Evolutionary conservation across 1,140 invertebrate genomes (phyloP), one percentile per base, ranked within the genome.

Genomic region (Drosophila leontia): DNA sequence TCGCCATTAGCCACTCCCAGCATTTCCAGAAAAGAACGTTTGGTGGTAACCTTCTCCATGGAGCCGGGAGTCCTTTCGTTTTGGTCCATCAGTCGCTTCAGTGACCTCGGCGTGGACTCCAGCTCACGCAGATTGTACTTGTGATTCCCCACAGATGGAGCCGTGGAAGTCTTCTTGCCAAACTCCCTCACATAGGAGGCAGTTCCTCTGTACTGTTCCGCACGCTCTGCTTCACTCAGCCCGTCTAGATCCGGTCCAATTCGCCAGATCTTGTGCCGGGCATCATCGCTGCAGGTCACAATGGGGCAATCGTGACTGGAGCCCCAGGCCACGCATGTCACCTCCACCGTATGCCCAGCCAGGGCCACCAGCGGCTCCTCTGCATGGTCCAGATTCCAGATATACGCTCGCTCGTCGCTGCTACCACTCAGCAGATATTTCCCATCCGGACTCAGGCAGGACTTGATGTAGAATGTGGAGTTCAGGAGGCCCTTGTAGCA

Each of bases 291-390:
- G 91, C 96, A 96, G 0, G 97, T 97, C 8, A 96, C 95, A 60
- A 97, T 93, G 91, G 95, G 93, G 26, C 93, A 85, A 70, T 94
- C 93, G 17, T 93, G 92, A 15, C 78, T 82, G 13, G 84, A 74
- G 60, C 95, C 95, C 97, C 97, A 98, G 1, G 96, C 95, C 6
- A 97, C 96, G 88, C 96, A 96, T 2, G 97, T 97, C 0, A 98
- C 97, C 94, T 98, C 97, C 7, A 95, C 96, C 15, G 93, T 94
- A 85, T 98, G 97, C 0, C 97, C 97, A 4, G 92, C 93, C 0
- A 98, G 93, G 62, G 94, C 94, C 12, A 96, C 94, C 19, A 97
- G 79, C 1, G 96, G 96, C 50, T 93, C 75, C 26, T 95, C 94
- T n/a, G 94, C 93, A 75, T 94, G 94, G 5, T 94, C 94, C 7